Evolutionary conservation across 2,113 vertebrate genomes (phyloP).

Genomic region (Dipodomys merriami): DNA sequence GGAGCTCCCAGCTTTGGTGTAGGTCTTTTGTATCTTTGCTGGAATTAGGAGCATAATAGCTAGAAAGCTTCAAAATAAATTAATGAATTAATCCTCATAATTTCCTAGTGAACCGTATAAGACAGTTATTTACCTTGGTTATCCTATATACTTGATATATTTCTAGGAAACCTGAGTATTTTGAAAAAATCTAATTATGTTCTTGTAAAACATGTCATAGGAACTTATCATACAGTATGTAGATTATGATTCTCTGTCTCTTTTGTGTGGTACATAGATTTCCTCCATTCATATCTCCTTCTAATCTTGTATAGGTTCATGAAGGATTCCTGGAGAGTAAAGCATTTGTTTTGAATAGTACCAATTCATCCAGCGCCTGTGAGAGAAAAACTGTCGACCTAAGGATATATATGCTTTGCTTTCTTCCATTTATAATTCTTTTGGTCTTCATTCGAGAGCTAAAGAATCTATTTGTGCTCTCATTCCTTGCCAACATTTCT

Average conservation of each 20-base stretch:
- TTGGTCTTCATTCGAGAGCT: conserved; percentile 92
- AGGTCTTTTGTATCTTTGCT: not conserved
- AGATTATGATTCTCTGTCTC: not conserved
- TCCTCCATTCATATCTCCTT: not conserved
- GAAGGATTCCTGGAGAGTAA: conserved; percentile 87
- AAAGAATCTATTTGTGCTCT: conserved; percentile 90
- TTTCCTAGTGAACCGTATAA: conserved; percentile 31
- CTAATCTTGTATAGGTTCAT: conserved; percentile 83
- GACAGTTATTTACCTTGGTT: not conserved
- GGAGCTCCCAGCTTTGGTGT: not conserved
- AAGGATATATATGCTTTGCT: conserved; percentile 91
- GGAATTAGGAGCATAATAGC: not conserved
- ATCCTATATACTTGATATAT: not conserved
- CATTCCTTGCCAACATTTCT: conserved; percentile 89
- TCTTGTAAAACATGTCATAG: not conserved
- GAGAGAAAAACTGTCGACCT: conserved; percentile 87
- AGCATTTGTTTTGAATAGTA: conserved; percentile 74
- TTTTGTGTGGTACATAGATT: not conserved
- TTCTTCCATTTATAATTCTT: conserved; percentile 90
- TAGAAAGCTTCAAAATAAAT: conserved; percentile 5
- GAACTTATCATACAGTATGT: not conserved
- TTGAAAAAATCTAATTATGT: not conserved
- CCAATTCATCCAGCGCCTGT: conserved; percentile 37
- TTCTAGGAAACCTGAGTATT: conserved; percentile 23
- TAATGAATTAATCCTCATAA: not conserved